Base-by-base conservation (phyloP, 2,888 invertebrate species). In the Trichacis sp. region DNA sequence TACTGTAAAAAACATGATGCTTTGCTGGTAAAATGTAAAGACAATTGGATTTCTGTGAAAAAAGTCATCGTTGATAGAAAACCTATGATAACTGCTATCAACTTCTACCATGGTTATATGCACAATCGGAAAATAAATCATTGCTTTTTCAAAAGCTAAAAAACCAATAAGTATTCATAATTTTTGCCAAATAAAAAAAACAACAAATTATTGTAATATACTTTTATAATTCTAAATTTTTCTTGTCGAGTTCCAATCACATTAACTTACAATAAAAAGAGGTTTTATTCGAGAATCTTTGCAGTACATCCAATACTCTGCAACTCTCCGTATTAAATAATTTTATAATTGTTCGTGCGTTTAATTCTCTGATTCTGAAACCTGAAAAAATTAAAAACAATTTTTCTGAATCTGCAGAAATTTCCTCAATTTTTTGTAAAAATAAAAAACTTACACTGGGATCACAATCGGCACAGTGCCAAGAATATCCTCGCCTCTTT, bases 381-480 rank as follows among this genome's bases (percentile, higher is more conserved):
- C 83, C 83, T 83, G 76, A 73, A 80, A 82, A 75, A 51, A 74
- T 75, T 75, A 71, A 75, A 45, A 18, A 45, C n/a, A n/a, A n/a
- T n/a, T n/a, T n/a, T n/a, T n/a, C n/a, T n/a, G n/a, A n/a, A n/a
- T n/a, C n/a, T n/a, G n/a, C n/a, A n/a, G n/a, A n/a, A n/a, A n/a
- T n/a, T n/a, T 19, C 9, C 14, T 36, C 2, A 12, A 15, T n/a
- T 36, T 36, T 2, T 36, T 36, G 3, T 36, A 4, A 29, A 49
- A 15, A 14, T 6, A 14, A 14, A 5, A 53, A 47, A 88, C 89
- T 88, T 84, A 93, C 95, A 76, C 94, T 94, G 62, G 94, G 94
- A 87, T 96, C 96, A 87, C 97, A 97, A 84, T 95, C 95, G 50
- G 95, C 95, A 85, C 97, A 97, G 85, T 95, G 95, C 97, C 97